A percentile compares a stretch with the other conserved stretches of the same genome.
phyloP scores from a whole-genome alignment of 2,797 vertebrate genomes.

The Dallia pectoralis region DNA sequence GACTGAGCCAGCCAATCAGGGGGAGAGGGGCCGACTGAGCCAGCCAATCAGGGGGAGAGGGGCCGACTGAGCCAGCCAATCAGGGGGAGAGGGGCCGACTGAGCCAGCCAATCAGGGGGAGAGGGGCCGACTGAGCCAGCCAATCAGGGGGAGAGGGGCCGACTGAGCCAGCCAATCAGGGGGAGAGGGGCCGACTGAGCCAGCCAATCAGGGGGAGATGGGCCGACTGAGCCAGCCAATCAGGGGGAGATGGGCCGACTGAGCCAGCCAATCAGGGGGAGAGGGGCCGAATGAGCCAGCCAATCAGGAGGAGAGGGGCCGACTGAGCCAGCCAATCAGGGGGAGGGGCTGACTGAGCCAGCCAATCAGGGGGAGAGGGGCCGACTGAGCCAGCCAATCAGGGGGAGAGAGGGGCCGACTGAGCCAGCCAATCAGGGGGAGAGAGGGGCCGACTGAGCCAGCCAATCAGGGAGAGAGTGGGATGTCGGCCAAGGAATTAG shows the following conservation, averaged over 20 bases:
- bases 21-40: slow-evolving; percentile 57
- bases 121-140: slow-evolving; percentile 35
- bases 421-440: slow-evolving; percentile 39
- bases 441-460: slow-evolving; percentile 35
- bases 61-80: slow-evolving; percentile 30
- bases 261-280: slow-evolving; percentile 39
- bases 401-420: slow-evolving; percentile 56
- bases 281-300: no score
- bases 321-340: slow-evolving; percentile 34
- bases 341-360: no score
- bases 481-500: slow-evolving; percentile 76
- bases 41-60: no score
- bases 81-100: slow-evolving; percentile 52
- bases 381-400: slow-evolving; percentile 29
- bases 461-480: slow-evolving; percentile 48
- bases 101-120: no score
- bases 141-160: slow-evolving; percentile 48
- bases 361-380: no score
- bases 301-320: slow-evolving; percentile 34
- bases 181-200: slow-evolving; percentile 35
- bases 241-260: slow-evolving; percentile 30
- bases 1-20: slow-evolving; percentile 34
- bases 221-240: no score
- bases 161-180: no score
- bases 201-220: slow-evolving; percentile 40